Evolutionary conservation across 2,888 invertebrate species (phyloP), one percentile per base, ranked within the genome.

Genomic region (Blastobasis adustella): DNA sequence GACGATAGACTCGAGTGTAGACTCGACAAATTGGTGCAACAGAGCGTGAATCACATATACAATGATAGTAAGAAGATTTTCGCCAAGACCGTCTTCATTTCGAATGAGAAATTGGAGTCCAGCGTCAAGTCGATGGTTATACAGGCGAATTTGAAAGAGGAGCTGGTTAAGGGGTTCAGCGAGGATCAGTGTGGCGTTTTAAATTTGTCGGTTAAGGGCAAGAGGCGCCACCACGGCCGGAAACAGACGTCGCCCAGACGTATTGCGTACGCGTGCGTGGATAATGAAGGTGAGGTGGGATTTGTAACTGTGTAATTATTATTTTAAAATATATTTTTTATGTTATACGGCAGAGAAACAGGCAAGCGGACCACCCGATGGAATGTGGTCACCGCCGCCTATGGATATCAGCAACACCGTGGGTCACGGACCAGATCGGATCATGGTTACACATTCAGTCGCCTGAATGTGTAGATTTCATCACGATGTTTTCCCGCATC

Each of bases 201-300:
- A 52, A 83, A 88, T 68, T 66, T 87, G 59, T 86, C 82, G 0
- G 67, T 87, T 6, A 85, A 84, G 63, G 75, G 76, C 4, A 75
- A 76, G 55, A 73, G 78, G 63, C 73, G 73, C 67, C 70, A 73
- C 37, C 88, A 88, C 37, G 88, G 87, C 0, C 67, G 88, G 57
- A 88, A 88, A 42, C 87, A 88, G 64, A 61, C 79, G 4, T 86
- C 84, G 55, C 87, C 88, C 0, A 53, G 82, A n/a, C 65, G 86
- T 57, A 80, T 88, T n/a, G 62, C 82, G 10, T 67, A 65, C 38
- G 67, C 66, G 0, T 73, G 63, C 36, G 54, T 67, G 7, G 78
- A 85, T 51, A 67, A 60, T 58, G 73, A 82, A 56, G 84, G 87
- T 86, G 37, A 23, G 23, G 3, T 23, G 1, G 23, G 23, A 23